phyloP scores from a whole-genome alignment of 2,797 vertebrate species.

The Acanthurus lineatus region DNA sequence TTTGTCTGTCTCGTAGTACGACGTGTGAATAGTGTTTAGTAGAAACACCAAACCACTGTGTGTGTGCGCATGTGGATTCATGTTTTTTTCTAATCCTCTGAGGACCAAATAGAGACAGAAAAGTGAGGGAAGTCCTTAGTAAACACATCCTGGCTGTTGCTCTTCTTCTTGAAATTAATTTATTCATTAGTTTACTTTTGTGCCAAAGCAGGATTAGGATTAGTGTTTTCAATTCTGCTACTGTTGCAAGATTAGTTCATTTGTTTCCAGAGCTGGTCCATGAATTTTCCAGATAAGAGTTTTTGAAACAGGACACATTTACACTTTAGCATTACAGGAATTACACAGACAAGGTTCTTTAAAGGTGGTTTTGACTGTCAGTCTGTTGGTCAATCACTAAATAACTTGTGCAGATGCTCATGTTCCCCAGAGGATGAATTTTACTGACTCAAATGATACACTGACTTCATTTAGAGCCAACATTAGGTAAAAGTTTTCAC shows the following conservation, averaged over 20 bases:
- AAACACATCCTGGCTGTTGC: background rate
- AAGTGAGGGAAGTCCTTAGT: background rate
- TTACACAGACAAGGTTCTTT: background rate
- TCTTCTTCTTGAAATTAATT: background rate
- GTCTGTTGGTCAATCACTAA: no score
- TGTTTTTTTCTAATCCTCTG: constrained; percentile 5
- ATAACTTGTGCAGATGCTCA: background rate
- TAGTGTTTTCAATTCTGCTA: background rate
- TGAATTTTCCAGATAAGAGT: background rate
- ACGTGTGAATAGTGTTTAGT: background rate
- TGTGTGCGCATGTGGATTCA: background rate
- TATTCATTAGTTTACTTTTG: background rate
- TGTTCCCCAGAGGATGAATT: background rate
- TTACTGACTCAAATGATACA: background rate
- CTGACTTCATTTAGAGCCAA: background rate
- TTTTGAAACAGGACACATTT: background rate
- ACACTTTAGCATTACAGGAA: background rate
- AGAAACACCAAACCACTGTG: background rate
- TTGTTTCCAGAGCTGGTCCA: background rate
- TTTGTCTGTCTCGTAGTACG: constrained; percentile 1
- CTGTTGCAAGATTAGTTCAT: background rate
- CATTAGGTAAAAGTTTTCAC: background rate
- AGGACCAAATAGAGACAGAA: background rate
- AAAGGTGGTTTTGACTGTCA: background rate
- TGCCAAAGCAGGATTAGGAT: background rate